Percentiles rank a stretch among this genome's conserved stretches.
Conservation (phyloP, 2,797 vertebrate species). For the Catharus ustulatus region DNA sequence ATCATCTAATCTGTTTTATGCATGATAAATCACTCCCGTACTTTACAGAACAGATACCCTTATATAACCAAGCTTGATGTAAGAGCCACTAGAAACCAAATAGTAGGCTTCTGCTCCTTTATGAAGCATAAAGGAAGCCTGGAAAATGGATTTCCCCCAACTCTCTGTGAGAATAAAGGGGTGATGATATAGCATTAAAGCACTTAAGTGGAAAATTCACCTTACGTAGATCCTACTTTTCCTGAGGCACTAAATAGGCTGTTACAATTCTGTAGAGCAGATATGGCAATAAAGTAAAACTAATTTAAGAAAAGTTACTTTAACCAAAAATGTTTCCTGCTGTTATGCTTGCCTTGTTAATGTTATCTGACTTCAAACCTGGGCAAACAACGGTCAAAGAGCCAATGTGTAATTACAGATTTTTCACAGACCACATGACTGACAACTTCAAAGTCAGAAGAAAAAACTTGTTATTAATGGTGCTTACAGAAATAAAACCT, state of each 20-base stretch:
- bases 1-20: constrained; percentile 52
- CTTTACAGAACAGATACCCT: constrained; percentile 28
- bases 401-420: background rate
- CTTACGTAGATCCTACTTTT: background rate
- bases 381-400: background rate
- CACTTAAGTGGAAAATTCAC: background rate
- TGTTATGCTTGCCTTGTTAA: background rate
- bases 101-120: background rate
- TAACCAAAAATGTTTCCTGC: background rate
- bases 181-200: background rate
- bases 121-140: background rate
- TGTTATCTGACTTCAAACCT: background rate
- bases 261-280: background rate
- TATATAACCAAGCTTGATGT: constrained; percentile 23
- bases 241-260: background rate
- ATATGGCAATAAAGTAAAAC: background rate
- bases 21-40: constrained; percentile 30
- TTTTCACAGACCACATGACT: background rate
- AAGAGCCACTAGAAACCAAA: background rate
- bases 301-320: background rate
- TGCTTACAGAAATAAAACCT: background rate
- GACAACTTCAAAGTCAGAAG: background rate
- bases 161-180: background rate
- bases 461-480: background rate
- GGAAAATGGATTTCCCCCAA: background rate